A percentile compares a stretch with the other conserved stretches of the same genome.
These are phyloP conservation scores for Phragmatobia fuliginosa DNA, from an alignment of 2,888 invertebrate species.

Conservation along the genomic window DNA sequence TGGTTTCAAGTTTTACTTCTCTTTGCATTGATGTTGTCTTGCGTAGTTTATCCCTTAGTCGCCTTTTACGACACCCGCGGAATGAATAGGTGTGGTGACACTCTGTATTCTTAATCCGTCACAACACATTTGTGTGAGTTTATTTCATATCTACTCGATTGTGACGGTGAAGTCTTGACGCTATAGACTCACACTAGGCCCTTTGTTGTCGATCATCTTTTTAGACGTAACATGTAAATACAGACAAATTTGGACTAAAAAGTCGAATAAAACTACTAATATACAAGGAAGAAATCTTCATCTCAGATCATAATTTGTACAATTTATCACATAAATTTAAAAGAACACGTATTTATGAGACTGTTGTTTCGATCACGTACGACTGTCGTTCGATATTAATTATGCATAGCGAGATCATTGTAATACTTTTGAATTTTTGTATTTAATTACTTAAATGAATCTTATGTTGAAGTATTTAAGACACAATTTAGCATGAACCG, in stretches of 20 bases:
- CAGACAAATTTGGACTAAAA: constrained; percentile 68
- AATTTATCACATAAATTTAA: constrained; percentile 81
- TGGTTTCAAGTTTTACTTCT: no score
- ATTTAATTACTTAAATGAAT: constrained; percentile 14
- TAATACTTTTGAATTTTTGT: constrained; percentile 25
- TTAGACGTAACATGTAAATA: constrained; percentile 51
- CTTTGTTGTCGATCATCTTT: constrained; percentile 22
- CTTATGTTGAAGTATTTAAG: not conserved
- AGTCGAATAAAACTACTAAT: constrained; percentile 72
- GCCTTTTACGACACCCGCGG: no score
- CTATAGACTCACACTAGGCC: no score
- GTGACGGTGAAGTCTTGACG: no score
- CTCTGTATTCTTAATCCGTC: no score
- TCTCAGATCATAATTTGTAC: constrained; percentile 83
- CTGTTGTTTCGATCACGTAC: constrained; percentile 55
- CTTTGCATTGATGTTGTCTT: no score
- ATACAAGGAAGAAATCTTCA: constrained; percentile 75
- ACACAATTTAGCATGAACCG: constrained; percentile 24
- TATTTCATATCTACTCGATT: no score
- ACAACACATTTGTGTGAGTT: no score
- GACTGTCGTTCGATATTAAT: constrained; percentile 50
- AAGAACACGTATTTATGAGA: constrained; percentile 69
- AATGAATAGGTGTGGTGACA: no score
- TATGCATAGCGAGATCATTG: constrained; percentile 61
- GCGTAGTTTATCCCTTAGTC: no score